A percentile compares a stretch with the other conserved stretches of the same genome.
phyloP scores from a whole-genome alignment of 1,140 invertebrate species.

The Mizuhopecten yessoensis region DNA sequence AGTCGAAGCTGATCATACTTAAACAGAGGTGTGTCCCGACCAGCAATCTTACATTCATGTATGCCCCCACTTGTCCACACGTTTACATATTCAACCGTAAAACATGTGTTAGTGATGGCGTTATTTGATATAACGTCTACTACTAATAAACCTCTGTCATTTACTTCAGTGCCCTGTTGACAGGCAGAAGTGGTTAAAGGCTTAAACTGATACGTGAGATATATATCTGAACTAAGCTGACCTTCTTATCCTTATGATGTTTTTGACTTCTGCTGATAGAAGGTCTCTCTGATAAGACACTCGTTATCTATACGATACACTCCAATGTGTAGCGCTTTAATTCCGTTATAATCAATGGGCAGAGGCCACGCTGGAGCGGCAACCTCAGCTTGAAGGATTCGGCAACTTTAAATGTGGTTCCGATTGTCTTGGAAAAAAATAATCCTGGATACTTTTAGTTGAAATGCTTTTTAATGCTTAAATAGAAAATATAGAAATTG shows the following conservation, averaged over 20 bases:
- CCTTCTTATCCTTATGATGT: neutral
- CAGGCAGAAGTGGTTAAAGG: conserved; percentile 31
- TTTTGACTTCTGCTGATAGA: conserved; percentile 19
- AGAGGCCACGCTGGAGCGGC: neutral
- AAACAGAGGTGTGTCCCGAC: neutral
- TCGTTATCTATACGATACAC: neutral
- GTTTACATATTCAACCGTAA: neutral
- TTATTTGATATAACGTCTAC: neutral
- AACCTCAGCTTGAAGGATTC: neutral
- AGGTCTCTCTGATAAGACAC: neutral
- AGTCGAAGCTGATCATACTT: neutral
- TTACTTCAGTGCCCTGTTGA: neutral
- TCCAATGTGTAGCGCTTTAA: neutral
- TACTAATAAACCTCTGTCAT: conserved; percentile 4
- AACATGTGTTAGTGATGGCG: conserved; percentile 17
- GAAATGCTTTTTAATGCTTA: no score
- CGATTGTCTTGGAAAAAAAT: no score
- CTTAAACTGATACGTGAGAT: neutral
- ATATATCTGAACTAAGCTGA: conserved; percentile 16
- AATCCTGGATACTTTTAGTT: no score
- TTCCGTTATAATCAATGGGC: neutral
- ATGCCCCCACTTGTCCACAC: neutral
- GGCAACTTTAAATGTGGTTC: no score
- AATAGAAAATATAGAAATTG: neutral
- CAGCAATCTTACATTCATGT: neutral